Percentiles rank a stretch among this genome's conserved stretches.
These are phyloP conservation scores for Ceratitis capitata DNA, from an alignment of 1,140 invertebrate genomes.

Conservation along the genomic window DNA sequence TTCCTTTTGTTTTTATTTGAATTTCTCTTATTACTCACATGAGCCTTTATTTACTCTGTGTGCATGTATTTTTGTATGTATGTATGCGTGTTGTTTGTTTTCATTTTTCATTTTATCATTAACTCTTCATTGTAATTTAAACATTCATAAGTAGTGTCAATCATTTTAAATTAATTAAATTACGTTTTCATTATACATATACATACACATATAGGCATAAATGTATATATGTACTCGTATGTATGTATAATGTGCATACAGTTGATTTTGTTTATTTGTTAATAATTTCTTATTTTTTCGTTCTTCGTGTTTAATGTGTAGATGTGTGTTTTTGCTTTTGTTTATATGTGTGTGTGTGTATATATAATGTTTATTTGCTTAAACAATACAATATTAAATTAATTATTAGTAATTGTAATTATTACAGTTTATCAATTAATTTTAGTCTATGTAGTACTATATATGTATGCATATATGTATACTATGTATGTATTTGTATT, in stretches of 20 bases:
- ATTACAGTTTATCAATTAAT: slow-evolving; percentile 30
- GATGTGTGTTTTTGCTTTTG: neutral
- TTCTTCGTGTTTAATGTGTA: too few species aligned
- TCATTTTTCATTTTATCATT: neutral
- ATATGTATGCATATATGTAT: neutral
- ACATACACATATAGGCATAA: too few species aligned
- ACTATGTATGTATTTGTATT: neutral
- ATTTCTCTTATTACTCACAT: slow-evolving; percentile 11
- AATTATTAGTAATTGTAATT: slow-evolving; percentile 30
- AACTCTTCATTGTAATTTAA: neutral
- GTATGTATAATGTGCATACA: slow-evolving; percentile 3
- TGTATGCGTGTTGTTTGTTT: neutral
- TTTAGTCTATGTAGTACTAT: neutral
- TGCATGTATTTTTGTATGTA: neutral
- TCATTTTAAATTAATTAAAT: slow-evolving; percentile 37
- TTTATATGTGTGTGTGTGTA: neutral
- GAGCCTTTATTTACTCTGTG: neutral
- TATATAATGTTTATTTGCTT: neutral
- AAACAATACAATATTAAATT: slow-evolving; percentile 22
- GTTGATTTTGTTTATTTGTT: neutral
- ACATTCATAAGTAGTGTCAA: slow-evolving; percentile 1
- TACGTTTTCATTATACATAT: slow-evolving; percentile 18
- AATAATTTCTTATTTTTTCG: neutral
- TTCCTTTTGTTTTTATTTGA: slow-evolving; percentile 26
- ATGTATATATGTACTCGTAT: too few species aligned